Evolutionary conservation across 1,140 invertebrate genomes (phyloP).

Genomic region (Formica selysi): DNA sequence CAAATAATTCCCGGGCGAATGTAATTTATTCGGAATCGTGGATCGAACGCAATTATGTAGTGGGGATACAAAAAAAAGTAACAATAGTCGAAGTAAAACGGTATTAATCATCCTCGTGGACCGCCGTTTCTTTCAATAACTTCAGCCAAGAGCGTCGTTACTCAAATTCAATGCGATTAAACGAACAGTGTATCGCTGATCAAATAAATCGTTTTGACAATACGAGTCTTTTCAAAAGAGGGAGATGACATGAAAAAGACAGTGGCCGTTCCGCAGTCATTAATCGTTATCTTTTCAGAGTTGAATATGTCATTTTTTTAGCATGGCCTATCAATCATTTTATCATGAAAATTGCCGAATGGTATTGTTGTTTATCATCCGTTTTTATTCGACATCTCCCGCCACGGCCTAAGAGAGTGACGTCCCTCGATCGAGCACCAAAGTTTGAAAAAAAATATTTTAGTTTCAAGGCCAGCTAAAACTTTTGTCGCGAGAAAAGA

Average conservation of each 20-base stretch:
- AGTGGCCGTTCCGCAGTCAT: not conserved
- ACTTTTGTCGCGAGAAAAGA: not conserved
- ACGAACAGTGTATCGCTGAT: conserved; percentile 33
- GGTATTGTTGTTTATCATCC: conserved; percentile 67
- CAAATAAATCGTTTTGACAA: conserved; percentile 38
- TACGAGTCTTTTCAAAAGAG: not conserved
- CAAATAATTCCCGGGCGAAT: conserved; percentile 48
- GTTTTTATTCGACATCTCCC: conserved; percentile 30
- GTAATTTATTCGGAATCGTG: conserved; percentile 49
- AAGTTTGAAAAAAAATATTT: not conserved
- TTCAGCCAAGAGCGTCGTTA: conserved; percentile 23
- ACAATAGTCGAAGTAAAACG: conserved; percentile 24
- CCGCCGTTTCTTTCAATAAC: conserved; percentile 43
- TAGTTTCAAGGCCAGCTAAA: not conserved
- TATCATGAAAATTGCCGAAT: conserved; percentile 7
- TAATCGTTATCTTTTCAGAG: conserved; percentile 53
- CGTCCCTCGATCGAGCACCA: not conserved
- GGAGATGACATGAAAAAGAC: not conserved
- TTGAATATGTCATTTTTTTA: conserved; percentile 6
- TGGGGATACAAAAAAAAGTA: not conserved
- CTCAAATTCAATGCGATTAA: conserved; percentile 50
- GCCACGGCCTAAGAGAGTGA: conserved; percentile 15
- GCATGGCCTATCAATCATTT: not conserved
- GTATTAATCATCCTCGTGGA: conserved; percentile 40
- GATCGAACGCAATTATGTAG: conserved; percentile 52